phyloP scores from a whole-genome alignment of 2,113 vertebrate species.

The Protobothrops flavoviridis region DNA sequence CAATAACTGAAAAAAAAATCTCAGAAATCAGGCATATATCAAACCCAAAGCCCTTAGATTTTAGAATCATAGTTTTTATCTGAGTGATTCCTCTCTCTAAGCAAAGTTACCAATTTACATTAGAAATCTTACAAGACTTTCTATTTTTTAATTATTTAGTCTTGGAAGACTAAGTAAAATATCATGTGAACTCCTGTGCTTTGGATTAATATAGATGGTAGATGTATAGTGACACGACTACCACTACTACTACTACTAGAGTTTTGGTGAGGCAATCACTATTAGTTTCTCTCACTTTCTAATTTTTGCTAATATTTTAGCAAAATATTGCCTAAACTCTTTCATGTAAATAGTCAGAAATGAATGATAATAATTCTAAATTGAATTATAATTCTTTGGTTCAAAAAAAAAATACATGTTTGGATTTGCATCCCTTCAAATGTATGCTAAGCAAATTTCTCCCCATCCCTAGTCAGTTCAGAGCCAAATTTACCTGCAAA shows the following conservation, averaged over 20 bases:
- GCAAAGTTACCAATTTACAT: not conserved
- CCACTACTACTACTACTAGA: not conserved
- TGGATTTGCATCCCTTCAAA: not conserved
- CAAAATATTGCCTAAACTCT: not conserved
- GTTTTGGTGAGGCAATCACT: not conserved
- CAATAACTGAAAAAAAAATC: too few relatives aligned
- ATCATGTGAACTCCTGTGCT: not conserved
- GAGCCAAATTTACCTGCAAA: not conserved
- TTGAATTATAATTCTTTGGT: not conserved
- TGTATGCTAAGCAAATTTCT: not conserved
- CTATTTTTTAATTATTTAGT: not conserved
- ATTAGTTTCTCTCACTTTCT: not conserved
- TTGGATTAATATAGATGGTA: not conserved
- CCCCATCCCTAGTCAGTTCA: not conserved
- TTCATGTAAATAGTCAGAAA: not conserved
- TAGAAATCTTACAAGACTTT: not conserved
- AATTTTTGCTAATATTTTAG: not conserved
- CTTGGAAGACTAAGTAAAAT: not conserved
- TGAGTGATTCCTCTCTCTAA: not conserved
- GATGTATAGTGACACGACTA: not conserved
- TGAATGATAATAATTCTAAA: not conserved
- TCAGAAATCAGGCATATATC: not conserved
- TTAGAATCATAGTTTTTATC: not conserved
- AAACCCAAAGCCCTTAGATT: not conserved
- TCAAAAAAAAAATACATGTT: not conserved